Percentiles rank a stretch among this genome's conserved stretches.
Conservation (phyloP, 2,113 vertebrate genomes). For the Prunella himalayana region DNA sequence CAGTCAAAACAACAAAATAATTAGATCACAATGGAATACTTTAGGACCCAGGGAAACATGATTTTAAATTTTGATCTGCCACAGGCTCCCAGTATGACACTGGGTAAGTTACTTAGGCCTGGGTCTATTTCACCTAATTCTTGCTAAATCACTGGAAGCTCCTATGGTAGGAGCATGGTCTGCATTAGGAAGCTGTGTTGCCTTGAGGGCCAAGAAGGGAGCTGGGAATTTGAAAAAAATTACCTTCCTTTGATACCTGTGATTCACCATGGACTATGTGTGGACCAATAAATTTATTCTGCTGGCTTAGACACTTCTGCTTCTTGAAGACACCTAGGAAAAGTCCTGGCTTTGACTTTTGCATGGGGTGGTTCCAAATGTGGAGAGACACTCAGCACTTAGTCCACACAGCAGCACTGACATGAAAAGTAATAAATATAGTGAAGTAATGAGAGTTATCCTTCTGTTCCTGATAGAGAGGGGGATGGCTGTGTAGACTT, state of each 20-base stretch:
- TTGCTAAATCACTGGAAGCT: not conserved
- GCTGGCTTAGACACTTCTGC: not conserved
- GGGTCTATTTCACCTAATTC: not conserved
- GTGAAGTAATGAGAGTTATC: not conserved
- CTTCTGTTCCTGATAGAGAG: not conserved
- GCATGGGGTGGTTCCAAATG: not conserved
- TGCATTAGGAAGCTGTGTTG: not conserved
- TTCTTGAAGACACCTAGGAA: not conserved
- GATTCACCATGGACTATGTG: not conserved
- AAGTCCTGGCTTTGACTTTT: not conserved
- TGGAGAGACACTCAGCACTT: not conserved
- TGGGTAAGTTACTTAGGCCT: not conserved
- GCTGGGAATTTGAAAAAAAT: not conserved
- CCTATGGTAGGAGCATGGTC: not conserved
- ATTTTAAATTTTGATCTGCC: not conserved
- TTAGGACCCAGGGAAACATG: not conserved
- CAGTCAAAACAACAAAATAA: not conserved
- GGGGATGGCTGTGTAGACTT: not conserved
- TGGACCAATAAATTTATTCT: not conserved
- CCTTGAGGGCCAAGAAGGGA: not conserved
- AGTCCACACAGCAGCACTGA: not conserved
- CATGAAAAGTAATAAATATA: not conserved
- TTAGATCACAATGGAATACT: not conserved
- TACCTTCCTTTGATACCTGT: not conserved
- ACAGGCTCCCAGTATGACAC: not conserved